Evolutionary conservation across 2,113 vertebrate species (phyloP), one percentile per base, ranked within the genome.

Genomic region (Regulus satrapa): DNA sequence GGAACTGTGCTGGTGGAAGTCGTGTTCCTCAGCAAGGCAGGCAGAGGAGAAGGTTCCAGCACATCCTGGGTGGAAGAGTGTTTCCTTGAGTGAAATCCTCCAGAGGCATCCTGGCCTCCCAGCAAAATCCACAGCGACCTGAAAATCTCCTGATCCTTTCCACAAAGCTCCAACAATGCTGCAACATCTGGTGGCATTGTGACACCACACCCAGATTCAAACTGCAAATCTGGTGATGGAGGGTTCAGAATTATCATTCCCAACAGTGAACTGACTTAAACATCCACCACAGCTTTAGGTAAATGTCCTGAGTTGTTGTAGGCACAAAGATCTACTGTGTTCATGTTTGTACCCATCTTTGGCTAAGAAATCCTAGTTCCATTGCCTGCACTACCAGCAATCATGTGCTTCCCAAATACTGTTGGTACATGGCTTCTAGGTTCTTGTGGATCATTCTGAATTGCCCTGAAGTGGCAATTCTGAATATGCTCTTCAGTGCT

Each of bases 381-480:
- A 24, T 1, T n/a, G 16, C 45, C 82, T 58, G 36, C 24, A 17
- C n/a, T 17, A 8, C 23, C 69, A 84, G 64, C 38, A 85, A 28
- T 26, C 5, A 8, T 0, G 2, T 3, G 18, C 38, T 79, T 73
- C 38, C 54, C 38, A 32, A 21, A 18, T 0, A 18, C 10, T 25
- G 58, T 29, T 67, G 36, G 29, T 23, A 36, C 17, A 1, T 2
- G 41, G 63, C 41, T 76, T 68, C 62, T 7, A 54, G 41, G 49
- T 34, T 31, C 46, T 54, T 41, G 41, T 2, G 3, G 11, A n/a
- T 45, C 66, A 43, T 11, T 74, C 55, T 80, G 79, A 77, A 48
- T 45, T 64, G 45, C 28, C 62, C 34, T 43, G 2, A 67, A 87
- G 67, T 32, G 43, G 21, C 54, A 82, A 48, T 62, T 67, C 73